Base-by-base conservation (phyloP, 2,113 vertebrate species). In the Cephalopholis sonnerati region DNA sequence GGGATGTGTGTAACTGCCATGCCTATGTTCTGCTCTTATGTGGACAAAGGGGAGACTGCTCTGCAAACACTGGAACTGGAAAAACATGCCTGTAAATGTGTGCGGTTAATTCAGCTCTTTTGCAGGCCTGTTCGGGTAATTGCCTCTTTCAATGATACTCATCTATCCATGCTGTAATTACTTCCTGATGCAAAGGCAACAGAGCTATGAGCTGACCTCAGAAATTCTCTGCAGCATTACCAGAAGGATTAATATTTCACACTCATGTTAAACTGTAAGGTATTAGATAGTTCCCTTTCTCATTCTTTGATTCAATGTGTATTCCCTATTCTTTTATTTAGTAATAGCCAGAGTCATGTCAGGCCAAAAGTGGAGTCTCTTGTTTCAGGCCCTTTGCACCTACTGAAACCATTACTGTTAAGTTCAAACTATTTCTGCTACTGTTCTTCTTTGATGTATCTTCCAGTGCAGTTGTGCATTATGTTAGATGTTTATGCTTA, bases 131-230 rank as follows among this genome's bases (percentile, higher is more conserved):
- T 79, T 81, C 7, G 29, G 68, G 46, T 92, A 89, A 93, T 93
- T 87, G 72, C 84, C 36, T 89, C 79, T 77, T 86, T 85, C 87
- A 90, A 13, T 83, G 91, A 93, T 90, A 82, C 73, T 81, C 84
- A 91, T 93, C 90, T 90, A 79, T 79, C 71, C 48, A 7, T 57
- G 70, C 81, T 85, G 69, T 93, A 93, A 93, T 93, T 91, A 91
- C 89, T 89, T 93, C 90, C 84, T 90, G 81, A 78, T 84, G 83
- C 70, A 89, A 89, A 88, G 79, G 74, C 85, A 82, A 90, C 62
- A 67, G 63, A 89, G 89, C 72, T 76, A 84, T 67, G 77, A 87
- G 82, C 46, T 74, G 81, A 91, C 87, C 92, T 85, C 75, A 83
- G 74, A 91, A 91, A 86, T 84, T 58, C 78, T 87, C 79, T 59